Evolutionary conservation across 2,888 invertebrate genomes (phyloP).

Genomic region (Pseudococcus viburni): DNA sequence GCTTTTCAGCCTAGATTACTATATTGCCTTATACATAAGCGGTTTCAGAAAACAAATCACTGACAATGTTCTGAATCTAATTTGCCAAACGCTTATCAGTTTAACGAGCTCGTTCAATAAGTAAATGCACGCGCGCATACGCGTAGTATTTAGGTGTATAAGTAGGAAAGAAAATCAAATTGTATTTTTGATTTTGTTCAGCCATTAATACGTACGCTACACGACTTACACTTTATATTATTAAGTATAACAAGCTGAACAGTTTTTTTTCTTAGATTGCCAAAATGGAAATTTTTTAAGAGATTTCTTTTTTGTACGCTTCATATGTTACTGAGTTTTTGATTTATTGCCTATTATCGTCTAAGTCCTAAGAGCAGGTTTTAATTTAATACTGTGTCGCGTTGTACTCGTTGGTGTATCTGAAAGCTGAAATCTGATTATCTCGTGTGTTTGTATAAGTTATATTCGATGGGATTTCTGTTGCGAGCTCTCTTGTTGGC

Average conservation of each 20-base stretch:
- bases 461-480: not conserved
- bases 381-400: not conserved
- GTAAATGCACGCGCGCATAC: conserved; percentile 54
- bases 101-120: conserved; percentile 48
- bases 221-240: conserved; percentile 7
- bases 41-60: conserved; percentile 37
- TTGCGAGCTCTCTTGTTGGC: not conserved
- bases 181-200: conserved; percentile 30
- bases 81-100: conserved; percentile 28
- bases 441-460: not conserved
- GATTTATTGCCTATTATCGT: conserved; percentile 53
- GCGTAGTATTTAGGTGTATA: conserved; percentile 29
- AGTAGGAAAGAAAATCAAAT: conserved; percentile 20
- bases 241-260: conserved; percentile 41
- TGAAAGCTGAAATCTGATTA: conserved; percentile 2
- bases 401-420: conserved; percentile 13
- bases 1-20: conserved; percentile 41
- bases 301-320: conserved; percentile 26
- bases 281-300: conserved; percentile 41
- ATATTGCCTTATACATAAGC: conserved; percentile 10
- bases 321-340: conserved; percentile 53
- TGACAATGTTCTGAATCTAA: conserved; percentile 19
- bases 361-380: not conserved
- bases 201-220: conserved; percentile 29
- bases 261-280: conserved; percentile 23